Evolutionary conservation across 2,888 invertebrate species (phyloP).

Genomic region (Coecobrya sp.): DNA sequence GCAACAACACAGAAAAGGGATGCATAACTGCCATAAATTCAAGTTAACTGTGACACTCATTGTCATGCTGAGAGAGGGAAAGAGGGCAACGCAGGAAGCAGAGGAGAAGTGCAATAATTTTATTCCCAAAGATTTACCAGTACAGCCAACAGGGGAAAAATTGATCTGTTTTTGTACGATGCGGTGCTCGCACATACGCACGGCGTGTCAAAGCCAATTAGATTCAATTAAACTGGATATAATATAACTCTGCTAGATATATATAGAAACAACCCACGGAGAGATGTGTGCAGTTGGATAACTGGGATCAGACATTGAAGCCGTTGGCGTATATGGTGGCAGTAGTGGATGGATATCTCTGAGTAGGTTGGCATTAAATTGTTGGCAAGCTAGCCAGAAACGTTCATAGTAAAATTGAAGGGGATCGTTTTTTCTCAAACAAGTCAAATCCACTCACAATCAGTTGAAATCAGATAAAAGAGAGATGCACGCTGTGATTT

Average conservation of each 20-base stretch:
- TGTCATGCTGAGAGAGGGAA: slow-evolving; percentile 5
- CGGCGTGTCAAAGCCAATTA: slow-evolving; percentile 71
- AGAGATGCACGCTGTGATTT: slow-evolving; percentile 2
- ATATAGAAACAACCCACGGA: background rate
- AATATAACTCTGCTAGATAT: background rate
- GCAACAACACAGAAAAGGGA: slow-evolving; percentile 3
- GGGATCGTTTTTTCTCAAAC: background rate
- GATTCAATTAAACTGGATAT: slow-evolving; percentile 71
- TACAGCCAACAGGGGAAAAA: slow-evolving; percentile 50
- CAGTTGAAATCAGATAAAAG: slow-evolving; percentile 40
- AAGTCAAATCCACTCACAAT: slow-evolving; percentile 43
- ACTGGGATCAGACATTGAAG: background rate
- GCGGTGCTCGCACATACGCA: background rate
- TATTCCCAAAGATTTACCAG: slow-evolving; percentile 59
- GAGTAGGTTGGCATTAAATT: background rate
- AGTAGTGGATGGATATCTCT: background rate
- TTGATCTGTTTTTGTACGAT: slow-evolving; percentile 56
- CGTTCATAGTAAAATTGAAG: slow-evolving; percentile 7
- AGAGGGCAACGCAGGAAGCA: background rate
- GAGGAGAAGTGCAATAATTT: slow-evolving; percentile 54
- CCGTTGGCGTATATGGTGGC: background rate
- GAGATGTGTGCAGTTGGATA: too few species aligned
- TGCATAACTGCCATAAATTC: slow-evolving; percentile 66
- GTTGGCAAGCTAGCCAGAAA: background rate
- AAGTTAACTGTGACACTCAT: slow-evolving; percentile 62